A percentile compares a stretch with the other conserved stretches of the same genome.
These are phyloP conservation scores for Grapholita molesta DNA, from an alignment of 1,140 invertebrate species.

Conservation along the genomic window DNA sequence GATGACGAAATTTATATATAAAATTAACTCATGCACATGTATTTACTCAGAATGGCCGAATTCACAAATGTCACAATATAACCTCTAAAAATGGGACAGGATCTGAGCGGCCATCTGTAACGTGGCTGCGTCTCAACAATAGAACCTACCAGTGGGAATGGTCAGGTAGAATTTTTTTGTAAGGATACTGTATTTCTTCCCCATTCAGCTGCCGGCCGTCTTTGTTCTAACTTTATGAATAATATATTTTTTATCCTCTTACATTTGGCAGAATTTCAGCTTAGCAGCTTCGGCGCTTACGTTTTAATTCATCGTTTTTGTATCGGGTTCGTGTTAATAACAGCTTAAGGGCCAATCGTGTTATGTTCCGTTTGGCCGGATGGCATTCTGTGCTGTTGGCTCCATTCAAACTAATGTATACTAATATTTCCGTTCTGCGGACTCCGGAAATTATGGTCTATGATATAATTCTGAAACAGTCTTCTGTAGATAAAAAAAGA, in stretches of 20 bases:
- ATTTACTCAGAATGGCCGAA: background rate
- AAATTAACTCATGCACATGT: background rate
- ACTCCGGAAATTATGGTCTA: background rate
- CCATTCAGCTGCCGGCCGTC: constrained; percentile 34
- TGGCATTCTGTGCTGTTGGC: background rate
- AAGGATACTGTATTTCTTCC: constrained; percentile 24
- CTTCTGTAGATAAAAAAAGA: background rate
- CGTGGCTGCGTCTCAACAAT: constrained; percentile 26
- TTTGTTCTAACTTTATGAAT: constrained; percentile 28
- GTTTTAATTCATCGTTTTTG: background rate
- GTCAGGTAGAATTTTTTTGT: constrained; percentile 47
- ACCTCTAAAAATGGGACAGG: background rate
- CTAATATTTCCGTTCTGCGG: constrained; percentile 20
- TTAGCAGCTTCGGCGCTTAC: background rate
- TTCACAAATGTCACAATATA: background rate
- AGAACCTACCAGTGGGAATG: constrained; percentile 36
- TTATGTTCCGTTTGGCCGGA: no score
- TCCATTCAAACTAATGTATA: constrained; percentile 19
- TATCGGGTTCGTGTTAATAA: background rate
- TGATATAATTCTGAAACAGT: background rate
- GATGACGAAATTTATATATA: no score
- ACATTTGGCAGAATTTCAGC: background rate
- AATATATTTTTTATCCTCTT: background rate
- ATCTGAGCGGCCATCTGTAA: background rate
- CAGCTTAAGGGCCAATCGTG: background rate